These are phyloP conservation scores for Prenolepis imparis DNA, from an alignment of 2,888 invertebrate species.

Conservation along the genomic window DNA sequence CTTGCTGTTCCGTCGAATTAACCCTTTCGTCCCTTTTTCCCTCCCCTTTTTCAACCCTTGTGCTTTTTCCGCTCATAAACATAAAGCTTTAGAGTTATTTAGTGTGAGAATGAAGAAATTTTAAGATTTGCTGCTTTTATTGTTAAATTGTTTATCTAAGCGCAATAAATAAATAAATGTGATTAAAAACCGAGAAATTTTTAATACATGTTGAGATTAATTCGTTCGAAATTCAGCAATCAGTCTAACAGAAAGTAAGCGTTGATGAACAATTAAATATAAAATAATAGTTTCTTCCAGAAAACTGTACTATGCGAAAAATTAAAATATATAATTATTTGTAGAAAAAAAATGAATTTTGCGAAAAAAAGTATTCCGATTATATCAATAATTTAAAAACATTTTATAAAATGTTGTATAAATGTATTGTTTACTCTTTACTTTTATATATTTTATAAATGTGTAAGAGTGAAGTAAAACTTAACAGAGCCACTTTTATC, in stretches of 20 bases:
- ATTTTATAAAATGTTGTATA: background rate
- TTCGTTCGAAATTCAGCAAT: background rate
- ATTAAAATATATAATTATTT: background rate
- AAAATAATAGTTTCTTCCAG: background rate
- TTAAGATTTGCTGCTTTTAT: background rate
- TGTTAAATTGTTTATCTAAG: background rate
- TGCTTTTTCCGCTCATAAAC: constrained; percentile 47
- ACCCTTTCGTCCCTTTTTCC: background rate
- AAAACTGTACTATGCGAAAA: background rate
- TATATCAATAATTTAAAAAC: background rate
- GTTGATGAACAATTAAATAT: background rate
- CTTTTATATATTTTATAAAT: background rate
- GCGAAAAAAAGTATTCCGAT: background rate
- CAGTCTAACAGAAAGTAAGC: background rate
- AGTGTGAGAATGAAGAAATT: background rate
- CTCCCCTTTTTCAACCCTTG: background rate
- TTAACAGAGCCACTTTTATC: background rate
- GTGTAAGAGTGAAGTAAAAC: background rate
- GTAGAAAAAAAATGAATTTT: background rate
- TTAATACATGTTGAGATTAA: background rate
- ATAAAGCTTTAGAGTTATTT: background rate
- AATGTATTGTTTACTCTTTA: background rate
- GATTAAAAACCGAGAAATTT: too few species aligned
- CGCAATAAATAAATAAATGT: background rate
- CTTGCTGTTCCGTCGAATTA: constrained; percentile 33